Percentiles rank a stretch among this genome's conserved stretches.
Evolutionary conservation across 64 coral and sea anemone genomes (phyloP).

Genomic region (Acropora tenuis): DNA sequence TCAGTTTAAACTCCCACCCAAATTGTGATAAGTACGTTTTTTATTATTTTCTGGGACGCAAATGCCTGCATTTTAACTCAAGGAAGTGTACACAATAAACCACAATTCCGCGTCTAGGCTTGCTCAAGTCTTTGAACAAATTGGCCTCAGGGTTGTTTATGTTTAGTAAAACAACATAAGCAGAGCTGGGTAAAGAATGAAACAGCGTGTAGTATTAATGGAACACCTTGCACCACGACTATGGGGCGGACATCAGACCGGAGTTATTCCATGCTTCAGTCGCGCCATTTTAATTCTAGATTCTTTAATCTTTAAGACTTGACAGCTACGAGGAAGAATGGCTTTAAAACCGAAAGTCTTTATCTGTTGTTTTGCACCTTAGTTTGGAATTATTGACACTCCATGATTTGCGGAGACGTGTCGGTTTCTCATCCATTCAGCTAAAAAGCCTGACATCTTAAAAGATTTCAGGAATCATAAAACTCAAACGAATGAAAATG

Average conservation of each 20-base stretch:
- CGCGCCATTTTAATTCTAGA: not conserved
- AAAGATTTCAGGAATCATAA: constrained; percentile 35
- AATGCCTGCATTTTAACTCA: constrained; percentile 13
- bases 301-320: not conserved
- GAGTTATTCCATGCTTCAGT: not conserved
- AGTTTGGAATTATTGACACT: not conserved
- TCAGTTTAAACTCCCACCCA: not conserved
- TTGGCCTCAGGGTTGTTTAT: constrained; percentile 16
- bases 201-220: not conserved
- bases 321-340: not conserved
- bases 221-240: not conserved
- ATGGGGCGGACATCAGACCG: not conserved
- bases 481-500: constrained; percentile 19
- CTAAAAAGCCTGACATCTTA: constrained; percentile 22
- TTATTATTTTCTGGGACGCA: not conserved
- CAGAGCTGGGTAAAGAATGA: not conserved
- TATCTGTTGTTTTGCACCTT: constrained; percentile 4
- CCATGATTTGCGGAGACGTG: constrained; percentile 19
- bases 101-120: not conserved
- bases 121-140: constrained; percentile 2
- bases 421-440: not conserved
- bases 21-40: not conserved
- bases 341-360: constrained; percentile 3
- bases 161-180: not conserved
- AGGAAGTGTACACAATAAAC: constrained; percentile 21